Conservation (phyloP, 2,797 vertebrate genomes). For the Helostoma temminkii region DNA sequence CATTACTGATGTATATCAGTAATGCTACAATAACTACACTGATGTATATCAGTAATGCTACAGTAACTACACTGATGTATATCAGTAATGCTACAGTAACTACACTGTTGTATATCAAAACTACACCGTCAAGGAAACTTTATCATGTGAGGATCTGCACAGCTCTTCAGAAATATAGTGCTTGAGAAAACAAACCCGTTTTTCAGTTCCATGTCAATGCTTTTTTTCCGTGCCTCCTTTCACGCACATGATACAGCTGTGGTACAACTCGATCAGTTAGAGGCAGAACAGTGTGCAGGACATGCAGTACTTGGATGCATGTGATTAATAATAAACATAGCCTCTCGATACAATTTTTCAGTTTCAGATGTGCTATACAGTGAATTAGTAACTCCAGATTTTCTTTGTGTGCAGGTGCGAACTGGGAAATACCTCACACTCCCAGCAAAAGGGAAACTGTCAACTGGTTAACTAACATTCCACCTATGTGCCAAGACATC, state of each 20-base stretch:
- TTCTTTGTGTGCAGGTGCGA: background rate
- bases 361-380: too few species aligned
- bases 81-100: background rate
- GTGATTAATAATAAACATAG: background rate
- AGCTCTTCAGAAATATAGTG: too few species aligned
- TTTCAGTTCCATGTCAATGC: too few species aligned
- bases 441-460: conserved; percentile 27
- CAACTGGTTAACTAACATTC: conserved; percentile 78
- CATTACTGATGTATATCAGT: too few species aligned
- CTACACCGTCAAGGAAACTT: background rate
- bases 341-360: too few species aligned
- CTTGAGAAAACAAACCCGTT: too few species aligned
- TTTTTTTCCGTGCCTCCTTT: conserved; percentile 7
- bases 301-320: background rate
- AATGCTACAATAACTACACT: too few species aligned
- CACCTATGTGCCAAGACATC: conserved; percentile 45
- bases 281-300: conserved; percentile 14
- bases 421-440: background rate
- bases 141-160: background rate
- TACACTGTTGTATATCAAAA: background rate
- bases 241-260: conserved; percentile 15
- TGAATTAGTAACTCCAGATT: background rate
- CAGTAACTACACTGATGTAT: background rate
- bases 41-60: too few species aligned
- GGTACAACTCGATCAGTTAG: conserved; percentile 14